These are phyloP conservation scores for Cryptoprocta ferox DNA, from an alignment of 2,797 vertebrate species.

Conservation along the genomic window DNA sequence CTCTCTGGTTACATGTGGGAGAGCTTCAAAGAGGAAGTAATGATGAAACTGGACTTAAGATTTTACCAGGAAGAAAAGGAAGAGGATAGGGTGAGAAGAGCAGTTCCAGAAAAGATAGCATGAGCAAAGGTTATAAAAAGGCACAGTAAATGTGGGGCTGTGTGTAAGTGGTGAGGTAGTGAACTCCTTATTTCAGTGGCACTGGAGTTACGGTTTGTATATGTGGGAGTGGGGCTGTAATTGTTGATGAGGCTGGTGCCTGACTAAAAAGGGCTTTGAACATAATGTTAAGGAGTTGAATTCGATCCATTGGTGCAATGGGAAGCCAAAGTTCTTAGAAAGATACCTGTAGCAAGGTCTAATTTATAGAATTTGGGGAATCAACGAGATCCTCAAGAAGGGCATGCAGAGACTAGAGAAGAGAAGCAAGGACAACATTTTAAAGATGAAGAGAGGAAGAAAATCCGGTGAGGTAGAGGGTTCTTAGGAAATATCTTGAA, in stretches of 20 bases:
- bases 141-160: neutral
- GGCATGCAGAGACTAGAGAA: constrained; percentile 11
- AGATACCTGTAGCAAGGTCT: neutral
- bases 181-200: neutral
- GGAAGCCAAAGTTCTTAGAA: neutral
- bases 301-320: neutral
- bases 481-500: constrained; percentile 23
- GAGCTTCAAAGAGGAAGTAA: constrained; percentile 28
- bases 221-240: neutral
- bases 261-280: neutral
- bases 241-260: neutral
- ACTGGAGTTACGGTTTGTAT: neutral
- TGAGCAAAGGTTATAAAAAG: neutral
- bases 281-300: neutral
- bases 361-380: neutral
- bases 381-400: neutral
- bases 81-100: neutral
- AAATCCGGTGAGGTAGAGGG: neutral
- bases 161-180: neutral
- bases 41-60: constrained; percentile 5
- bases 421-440: neutral
- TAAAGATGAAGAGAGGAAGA: neutral
- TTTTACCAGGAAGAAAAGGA: constrained; percentile 25
- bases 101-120: neutral
- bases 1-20: constrained; percentile 30